Evolutionary conservation across 2,797 vertebrate genomes (phyloP).

Genomic region (Acrossocheilus wenchowensis): DNA sequence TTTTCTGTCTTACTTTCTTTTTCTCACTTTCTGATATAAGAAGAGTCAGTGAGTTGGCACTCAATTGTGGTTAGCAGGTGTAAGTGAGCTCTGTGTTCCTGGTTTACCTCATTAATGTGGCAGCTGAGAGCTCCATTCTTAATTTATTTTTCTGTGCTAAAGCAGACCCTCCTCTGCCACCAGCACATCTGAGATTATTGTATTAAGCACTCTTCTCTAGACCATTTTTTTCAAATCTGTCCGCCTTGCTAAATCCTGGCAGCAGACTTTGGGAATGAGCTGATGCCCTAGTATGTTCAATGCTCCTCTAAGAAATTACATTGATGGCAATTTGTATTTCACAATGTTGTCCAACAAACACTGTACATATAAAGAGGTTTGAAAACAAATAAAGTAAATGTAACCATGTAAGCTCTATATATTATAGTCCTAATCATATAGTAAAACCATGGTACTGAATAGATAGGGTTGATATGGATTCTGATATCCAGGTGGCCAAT

Average conservation of each 20-base stretch:
- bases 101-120: slow-evolving; percentile 45
- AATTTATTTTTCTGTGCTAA: slow-evolving; percentile 48
- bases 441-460: background rate
- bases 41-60: slow-evolving; percentile 32
- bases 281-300: background rate
- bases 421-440: background rate
- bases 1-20: slow-evolving; percentile 45
- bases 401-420: no score
- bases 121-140: slow-evolving; percentile 47
- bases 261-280: background rate
- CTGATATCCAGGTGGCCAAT: background rate
- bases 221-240: slow-evolving; percentile 14
- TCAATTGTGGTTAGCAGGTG: slow-evolving; percentile 40
- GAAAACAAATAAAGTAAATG: no score
- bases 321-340: background rate
- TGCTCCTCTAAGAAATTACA: slow-evolving; percentile 41
- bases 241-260: slow-evolving; percentile 14
- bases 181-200: slow-evolving; percentile 34
- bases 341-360: no score
- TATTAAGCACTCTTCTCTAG: slow-evolving; percentile 46
- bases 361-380: no score
- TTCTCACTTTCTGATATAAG: slow-evolving; percentile 28
- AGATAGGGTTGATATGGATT: background rate
- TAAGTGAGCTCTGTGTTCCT: slow-evolving; percentile 34
- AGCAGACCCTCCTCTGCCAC: slow-evolving; percentile 28